Conservation (phyloP, 2,797 vertebrate species). For the Peromyscus eremicus region DNA sequence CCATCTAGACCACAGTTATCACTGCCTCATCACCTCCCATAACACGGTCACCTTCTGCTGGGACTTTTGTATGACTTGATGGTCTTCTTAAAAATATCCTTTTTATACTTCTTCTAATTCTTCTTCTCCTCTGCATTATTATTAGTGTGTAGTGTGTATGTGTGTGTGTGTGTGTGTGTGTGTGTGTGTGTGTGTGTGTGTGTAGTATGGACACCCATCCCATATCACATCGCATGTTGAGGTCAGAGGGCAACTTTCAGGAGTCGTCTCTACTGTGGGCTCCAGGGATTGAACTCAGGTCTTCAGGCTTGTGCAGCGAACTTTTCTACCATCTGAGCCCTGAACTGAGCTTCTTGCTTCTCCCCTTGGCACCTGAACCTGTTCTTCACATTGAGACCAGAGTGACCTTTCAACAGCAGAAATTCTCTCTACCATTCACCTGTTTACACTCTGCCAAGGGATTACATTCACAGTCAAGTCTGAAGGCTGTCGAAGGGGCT, state of each 20-base stretch:
- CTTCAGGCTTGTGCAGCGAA: neutral
- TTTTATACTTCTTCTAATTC: neutral
- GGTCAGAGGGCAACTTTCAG: neutral
- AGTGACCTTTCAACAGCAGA: slow-evolving; percentile 13
- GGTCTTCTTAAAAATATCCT: neutral
- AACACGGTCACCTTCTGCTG: neutral
- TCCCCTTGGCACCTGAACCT: neutral
- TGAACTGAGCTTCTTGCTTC: neutral
- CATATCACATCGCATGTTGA: neutral
- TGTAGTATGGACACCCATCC: no score
- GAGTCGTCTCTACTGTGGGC: neutral
- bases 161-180: neutral
- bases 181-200: neutral
- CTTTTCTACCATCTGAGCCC: neutral
- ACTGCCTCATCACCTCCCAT: neutral
- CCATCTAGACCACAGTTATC: neutral
- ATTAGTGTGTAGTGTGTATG: no score
- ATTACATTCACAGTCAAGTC: neutral
- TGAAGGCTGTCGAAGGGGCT: neutral
- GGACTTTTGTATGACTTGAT: neutral
- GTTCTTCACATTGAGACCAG: neutral
- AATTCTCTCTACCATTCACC: neutral
- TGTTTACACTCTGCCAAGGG: neutral
- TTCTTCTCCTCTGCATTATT: neutral
- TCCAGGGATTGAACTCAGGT: neutral